These are phyloP conservation scores for Schizaphis graminum DNA, from an alignment of 2,888 invertebrate genomes.

Conservation along the genomic window DNA sequence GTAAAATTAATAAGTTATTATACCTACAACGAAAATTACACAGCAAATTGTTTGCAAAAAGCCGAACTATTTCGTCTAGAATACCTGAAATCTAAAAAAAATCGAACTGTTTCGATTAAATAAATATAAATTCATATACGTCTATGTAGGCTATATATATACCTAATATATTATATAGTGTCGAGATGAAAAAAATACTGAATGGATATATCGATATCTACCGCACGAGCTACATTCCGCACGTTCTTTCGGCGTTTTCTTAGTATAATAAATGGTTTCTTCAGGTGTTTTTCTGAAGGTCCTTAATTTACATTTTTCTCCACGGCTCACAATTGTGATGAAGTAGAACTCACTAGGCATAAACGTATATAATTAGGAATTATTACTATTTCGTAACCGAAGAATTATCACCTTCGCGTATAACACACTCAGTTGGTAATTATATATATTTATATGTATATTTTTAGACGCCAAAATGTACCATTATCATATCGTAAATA, in stretches of 20 bases:
- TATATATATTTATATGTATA: not conserved
- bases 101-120: not conserved
- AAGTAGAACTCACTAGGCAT: not conserved
- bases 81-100: not conserved
- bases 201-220: not conserved
- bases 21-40: not conserved
- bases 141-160: no score
- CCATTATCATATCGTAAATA: not conserved
- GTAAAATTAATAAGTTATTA: not conserved
- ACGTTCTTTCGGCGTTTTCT: conserved; percentile 28
- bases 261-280: conserved; percentile 10
- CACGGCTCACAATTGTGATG: conserved; percentile 10
- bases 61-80: not conserved
- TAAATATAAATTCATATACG: not conserved
- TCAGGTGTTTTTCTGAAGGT: conserved; percentile 32
- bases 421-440: not conserved
- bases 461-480: not conserved
- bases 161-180: not conserved
- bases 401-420: conserved; percentile 22
- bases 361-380: not conserved
- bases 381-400: conserved; percentile 30
- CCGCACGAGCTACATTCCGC: not conserved
- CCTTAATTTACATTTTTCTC: conserved; percentile 45
- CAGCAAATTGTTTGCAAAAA: not conserved
- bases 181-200: not conserved